phyloP scores from a whole-genome alignment of 2,113 vertebrate species.

The Plecturocebus donacophilus region DNA sequence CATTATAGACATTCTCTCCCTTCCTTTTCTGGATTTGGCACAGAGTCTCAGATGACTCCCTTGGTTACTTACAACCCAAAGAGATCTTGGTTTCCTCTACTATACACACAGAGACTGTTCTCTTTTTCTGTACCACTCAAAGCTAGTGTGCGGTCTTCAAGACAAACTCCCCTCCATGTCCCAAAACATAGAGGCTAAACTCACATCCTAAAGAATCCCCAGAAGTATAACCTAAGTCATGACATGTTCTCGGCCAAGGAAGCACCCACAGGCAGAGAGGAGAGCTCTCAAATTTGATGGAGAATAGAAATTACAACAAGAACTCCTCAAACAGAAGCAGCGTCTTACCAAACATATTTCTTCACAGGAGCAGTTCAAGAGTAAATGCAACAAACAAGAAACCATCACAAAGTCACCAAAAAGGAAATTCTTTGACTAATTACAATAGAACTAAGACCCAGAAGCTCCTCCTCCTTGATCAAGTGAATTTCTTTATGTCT shows the following conservation, averaged over 20 bases:
- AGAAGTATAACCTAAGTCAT: slow-evolving; percentile 3
- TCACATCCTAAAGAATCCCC: slow-evolving; percentile 9
- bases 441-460: slow-evolving; percentile 18
- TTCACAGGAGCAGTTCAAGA: neutral
- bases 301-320: neutral
- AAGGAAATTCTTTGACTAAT: slow-evolving; percentile 18
- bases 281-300: slow-evolving; percentile 8
- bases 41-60: neutral
- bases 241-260: slow-evolving; percentile 6
- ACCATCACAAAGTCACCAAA: neutral
- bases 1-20: neutral
- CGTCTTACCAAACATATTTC: slow-evolving; percentile 19
- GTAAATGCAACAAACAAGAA: neutral
- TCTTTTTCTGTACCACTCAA: neutral
- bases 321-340: slow-evolving; percentile 1
- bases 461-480: neutral
- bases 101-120: neutral
- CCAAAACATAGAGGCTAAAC: slow-evolving; percentile 11
- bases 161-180: neutral
- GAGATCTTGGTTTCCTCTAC: neutral
- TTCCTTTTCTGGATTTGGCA: slow-evolving; percentile 38
- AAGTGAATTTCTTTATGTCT: slow-evolving; percentile 5
- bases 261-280: neutral
- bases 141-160: neutral
- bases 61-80: neutral